These are phyloP conservation scores for Hydraecia micacea DNA, from an alignment of 2,888 invertebrate genomes.

Conservation along the genomic window DNA sequence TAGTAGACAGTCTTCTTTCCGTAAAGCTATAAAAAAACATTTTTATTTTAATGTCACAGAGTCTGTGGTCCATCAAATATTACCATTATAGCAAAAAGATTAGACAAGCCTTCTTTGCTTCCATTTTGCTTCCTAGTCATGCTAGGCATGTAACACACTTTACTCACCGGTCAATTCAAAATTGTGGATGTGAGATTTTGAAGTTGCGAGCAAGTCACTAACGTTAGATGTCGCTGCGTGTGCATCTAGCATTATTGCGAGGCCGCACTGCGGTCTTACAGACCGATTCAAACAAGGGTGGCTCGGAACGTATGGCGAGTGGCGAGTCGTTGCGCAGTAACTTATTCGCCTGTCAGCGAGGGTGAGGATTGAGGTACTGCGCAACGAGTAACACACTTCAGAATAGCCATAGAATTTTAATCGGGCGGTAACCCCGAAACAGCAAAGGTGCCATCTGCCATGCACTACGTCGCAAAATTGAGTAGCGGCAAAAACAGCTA, in stretches of 20 bases:
- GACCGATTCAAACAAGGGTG: no score
- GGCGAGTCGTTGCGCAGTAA: no score
- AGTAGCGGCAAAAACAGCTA: background rate
- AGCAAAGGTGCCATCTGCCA: background rate
- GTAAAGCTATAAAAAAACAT: background rate
- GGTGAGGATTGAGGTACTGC: no score
- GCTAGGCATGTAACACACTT: no score
- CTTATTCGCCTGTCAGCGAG: no score
- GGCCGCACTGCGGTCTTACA: background rate
- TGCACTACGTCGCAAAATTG: background rate
- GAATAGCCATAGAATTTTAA: no score
- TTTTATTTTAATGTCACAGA: background rate
- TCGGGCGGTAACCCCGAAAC: background rate
- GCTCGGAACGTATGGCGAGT: no score
- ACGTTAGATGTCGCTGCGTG: background rate
- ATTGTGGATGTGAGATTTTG: background rate
- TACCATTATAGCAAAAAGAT: background rate
- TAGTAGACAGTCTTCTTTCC: background rate
- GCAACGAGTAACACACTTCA: no score
- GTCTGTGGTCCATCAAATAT: background rate
- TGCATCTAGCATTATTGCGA: background rate
- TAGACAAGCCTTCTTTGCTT: background rate
- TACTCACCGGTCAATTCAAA: background rate
- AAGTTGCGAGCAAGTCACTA: background rate
- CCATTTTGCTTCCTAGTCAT: no score